Base-by-base conservation (phyloP, 2,888 invertebrate species). In the Agrenia bidenticulata region DNA sequence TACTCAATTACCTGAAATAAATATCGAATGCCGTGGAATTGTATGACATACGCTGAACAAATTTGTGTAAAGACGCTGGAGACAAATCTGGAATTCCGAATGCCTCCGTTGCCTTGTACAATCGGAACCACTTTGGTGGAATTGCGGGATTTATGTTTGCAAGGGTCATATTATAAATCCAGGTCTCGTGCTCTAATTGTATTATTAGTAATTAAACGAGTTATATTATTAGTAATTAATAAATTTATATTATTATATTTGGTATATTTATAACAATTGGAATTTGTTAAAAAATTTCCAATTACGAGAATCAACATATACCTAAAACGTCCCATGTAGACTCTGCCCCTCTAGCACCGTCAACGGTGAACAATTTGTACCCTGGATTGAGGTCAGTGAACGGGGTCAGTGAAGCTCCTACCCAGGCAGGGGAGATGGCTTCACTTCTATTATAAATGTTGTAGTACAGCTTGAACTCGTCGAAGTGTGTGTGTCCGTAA, bases 401-500 rank as follows among this genome's bases (percentile, higher is more conserved):
- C 0, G 89, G 82, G 0, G 93, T 92, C n/a, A 91, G 81, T 73
- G 91, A 89, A 15, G 94, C 94, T 1, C 88, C 90, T 7, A 76
- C 67, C 67, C 71, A 76, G 11, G 64, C 66, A 0, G 68, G 59
- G 7, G 61, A 61, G n/a, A 66, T 66, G 4, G 71, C 64, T 51
- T 65, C 62, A 45, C 66, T 69, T 26, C 66, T 19, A 32, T 68
- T 65, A 39, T 50, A 62, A 26, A 27, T 77, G 68, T 83, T 83
- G 78, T 89, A 91, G 79, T 86, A 88, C 59, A 92, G 79, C 76
- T 85, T 85, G 77, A 89, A 85, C 78, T 88, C 87, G 75, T 92
- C 92, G 1, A 83, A 84, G 78, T 92, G 92, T 0, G 88, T 87
- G 78, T 92, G 92, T 0, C 92, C 93, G 77, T 88, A 89, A 79